phyloP scores from a whole-genome alignment of 2,797 vertebrate species.

The Phyllotis vaccarum region DNA sequence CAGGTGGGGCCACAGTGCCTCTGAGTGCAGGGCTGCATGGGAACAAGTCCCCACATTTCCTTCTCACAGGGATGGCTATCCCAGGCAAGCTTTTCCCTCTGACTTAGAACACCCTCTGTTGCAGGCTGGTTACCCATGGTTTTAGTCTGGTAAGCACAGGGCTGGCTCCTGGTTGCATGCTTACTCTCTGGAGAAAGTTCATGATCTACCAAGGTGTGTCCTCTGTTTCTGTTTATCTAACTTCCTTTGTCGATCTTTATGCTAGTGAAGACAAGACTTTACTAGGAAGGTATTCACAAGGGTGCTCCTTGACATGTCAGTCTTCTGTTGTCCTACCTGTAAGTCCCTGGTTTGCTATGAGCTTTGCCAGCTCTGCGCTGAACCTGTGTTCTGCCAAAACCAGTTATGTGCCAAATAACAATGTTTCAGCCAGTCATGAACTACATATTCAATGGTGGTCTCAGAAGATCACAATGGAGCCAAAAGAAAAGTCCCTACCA shows the following conservation, averaged over 20 bases:
- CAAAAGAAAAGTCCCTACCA: neutral
- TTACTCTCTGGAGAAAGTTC: slow-evolving; percentile 44
- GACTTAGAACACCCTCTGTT: neutral
- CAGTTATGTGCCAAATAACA: neutral
- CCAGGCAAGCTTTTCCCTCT: neutral
- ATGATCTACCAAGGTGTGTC: neutral
- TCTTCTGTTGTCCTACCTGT: neutral
- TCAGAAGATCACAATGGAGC: neutral
- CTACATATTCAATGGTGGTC: neutral
- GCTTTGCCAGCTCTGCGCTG: neutral
- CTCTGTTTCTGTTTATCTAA: slow-evolving; percentile 28
- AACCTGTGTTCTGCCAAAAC: neutral
- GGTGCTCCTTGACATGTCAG: accelerated
- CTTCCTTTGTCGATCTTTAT: neutral
- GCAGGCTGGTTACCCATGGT: neutral
- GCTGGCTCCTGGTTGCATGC: neutral
- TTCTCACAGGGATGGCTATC: neutral
- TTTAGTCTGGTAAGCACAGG: neutral
- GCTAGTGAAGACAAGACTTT: neutral
- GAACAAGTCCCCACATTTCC: neutral
- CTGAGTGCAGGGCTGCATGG: neutral
- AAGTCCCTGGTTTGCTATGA: neutral
- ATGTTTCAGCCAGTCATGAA: neutral
- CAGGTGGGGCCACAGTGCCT: neutral
- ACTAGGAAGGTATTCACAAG: neutral